Conservation (phyloP, 1,140 invertebrate genomes). For the Dolichoris vasculosae region DNA sequence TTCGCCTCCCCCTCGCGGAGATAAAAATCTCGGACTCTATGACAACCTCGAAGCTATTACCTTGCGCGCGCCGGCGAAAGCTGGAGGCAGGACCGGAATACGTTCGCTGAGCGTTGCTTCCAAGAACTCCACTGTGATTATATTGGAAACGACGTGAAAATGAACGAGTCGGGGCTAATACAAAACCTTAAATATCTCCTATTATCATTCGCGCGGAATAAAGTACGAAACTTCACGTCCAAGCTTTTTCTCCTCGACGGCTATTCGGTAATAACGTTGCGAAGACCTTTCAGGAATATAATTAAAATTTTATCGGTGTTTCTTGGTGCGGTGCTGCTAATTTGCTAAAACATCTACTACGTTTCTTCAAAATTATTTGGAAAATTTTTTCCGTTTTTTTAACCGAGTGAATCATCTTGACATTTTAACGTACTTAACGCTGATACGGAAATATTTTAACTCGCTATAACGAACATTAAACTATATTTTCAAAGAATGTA, state of each 20-base stretch:
- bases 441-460: too few relatives aligned
- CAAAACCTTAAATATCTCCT: not conserved
- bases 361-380: too few relatives aligned
- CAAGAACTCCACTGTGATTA: not conserved
- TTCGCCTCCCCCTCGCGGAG: not conserved
- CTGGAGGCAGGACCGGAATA: not conserved
- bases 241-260: not conserved
- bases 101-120: not conserved
- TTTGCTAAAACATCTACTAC: not conserved
- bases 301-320: not conserved
- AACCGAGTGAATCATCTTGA: too few relatives aligned
- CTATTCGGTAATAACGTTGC: not conserved
- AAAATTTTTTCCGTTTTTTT: too few relatives aligned
- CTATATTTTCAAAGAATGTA: too few relatives aligned
- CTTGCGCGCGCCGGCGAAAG: not conserved
- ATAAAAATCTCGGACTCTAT: conserved; percentile 21
- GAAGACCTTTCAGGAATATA: not conserved
- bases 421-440: too few relatives aligned
- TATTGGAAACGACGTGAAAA: not conserved
- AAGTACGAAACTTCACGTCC: not conserved
- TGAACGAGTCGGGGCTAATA: not conserved
- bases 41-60: not conserved
- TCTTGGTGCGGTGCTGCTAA: not conserved
- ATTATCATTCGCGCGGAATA: not conserved
- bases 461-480: too few relatives aligned